phyloP scores from a whole-genome alignment of 1,140 invertebrate species.

The Bombus polaris region DNA sequence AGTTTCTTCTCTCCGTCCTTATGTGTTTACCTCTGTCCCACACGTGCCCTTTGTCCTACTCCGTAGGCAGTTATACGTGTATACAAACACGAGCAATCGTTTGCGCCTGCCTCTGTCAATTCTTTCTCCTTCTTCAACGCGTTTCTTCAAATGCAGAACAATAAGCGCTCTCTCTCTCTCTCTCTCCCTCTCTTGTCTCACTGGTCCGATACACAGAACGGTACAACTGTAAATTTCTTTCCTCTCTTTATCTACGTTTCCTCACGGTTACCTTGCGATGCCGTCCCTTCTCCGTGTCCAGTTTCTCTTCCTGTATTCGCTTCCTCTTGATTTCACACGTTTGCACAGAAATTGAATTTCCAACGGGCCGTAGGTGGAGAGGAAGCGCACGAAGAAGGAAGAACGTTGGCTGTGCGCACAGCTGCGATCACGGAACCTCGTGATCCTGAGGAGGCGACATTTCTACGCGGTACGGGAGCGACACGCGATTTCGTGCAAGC shows the following conservation, averaged over 20 bases:
- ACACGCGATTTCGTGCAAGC: slow-evolving; percentile 51
- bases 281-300: background rate
- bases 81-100: background rate
- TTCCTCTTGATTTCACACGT: slow-evolving; percentile 54
- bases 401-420: slow-evolving; percentile 5
- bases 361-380: slow-evolving; percentile 15
- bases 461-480: slow-evolving; percentile 37
- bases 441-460: slow-evolving; percentile 47
- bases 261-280: background rate
- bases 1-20: slow-evolving; percentile 33
- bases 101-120: background rate
- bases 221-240: background rate
- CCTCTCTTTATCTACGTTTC: background rate
- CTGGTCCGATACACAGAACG: background rate
- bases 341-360: slow-evolving; percentile 61
- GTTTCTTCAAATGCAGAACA: background rate
- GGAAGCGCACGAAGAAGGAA: background rate
- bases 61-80: background rate
- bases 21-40: background rate
- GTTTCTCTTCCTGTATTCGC: background rate
- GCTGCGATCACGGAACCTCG: slow-evolving; percentile 46
- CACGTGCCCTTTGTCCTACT: slow-evolving; percentile 27
- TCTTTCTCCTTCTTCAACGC: background rate
- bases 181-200: background rate
- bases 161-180: background rate